Evolutionary conservation across 2,113 vertebrate species (phyloP), one percentile per base, ranked within the genome.

Genomic region (Chaetodon trifascialis): DNA sequence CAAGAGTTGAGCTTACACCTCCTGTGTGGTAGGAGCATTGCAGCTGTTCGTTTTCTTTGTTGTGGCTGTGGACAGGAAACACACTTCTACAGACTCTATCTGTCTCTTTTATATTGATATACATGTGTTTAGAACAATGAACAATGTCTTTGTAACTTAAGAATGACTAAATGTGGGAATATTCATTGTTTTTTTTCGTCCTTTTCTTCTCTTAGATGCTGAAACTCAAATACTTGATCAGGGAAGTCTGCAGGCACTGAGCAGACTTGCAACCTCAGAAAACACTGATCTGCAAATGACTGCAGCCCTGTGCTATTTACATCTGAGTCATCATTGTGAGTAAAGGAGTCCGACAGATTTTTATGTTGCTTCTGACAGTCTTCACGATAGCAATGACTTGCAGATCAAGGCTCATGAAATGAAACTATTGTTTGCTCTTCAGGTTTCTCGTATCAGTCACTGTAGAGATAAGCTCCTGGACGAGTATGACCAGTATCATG

Each of bases 241-340:
- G 1, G 90, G 93, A n/a, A 47, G 86, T 69, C 84, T 96, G 8
- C 89, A 93, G 59, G 87, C 91, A 17, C 87, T 97, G 89, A 94
- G 62, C 81, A 94, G 89, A 67, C 91, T 96, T 75, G 90, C 96
- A 52, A 91, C 93, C 84, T 96, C 95, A 69, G 94, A 96, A 90
- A 93, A 95, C 54, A 17, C 68, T 4, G 87, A 93, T 59, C 88
- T 96, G 36, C 96, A 97, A 73, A 93, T 93, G 83, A 94, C 93
- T 19, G 95, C 96, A 85, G 94, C 96, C 19, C 82, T 95, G 36
- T 95, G 93, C 86, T 96, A 95, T 63, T 80, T 96, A 83, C 93
- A 95, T 25, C 90, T 96, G 87, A 96, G 95, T 79, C 95, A 95
- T 76, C 90, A 94, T 34, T 68, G 96, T 96, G 92, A 96, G 96